These are phyloP conservation scores for Prunella fulvescens DNA, from an alignment of 2,113 vertebrate species.

Conservation along the genomic window DNA sequence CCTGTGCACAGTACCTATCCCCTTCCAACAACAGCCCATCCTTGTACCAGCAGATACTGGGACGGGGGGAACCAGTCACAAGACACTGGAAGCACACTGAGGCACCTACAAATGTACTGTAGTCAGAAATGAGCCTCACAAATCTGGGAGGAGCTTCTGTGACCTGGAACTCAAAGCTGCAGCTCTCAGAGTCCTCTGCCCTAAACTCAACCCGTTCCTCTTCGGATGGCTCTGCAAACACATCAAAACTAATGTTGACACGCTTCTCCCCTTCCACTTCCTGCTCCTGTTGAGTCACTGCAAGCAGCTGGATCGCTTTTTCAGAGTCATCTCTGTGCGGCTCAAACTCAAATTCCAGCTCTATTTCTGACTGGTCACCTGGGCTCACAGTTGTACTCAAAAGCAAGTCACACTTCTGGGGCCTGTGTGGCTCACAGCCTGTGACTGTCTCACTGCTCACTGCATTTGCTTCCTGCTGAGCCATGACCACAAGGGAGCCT, in stretches of 20 bases:
- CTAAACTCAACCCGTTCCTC: slow-evolving; percentile 83
- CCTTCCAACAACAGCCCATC: slow-evolving; percentile 79
- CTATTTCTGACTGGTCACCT: slow-evolving; percentile 81
- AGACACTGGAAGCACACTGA: slow-evolving; percentile 88
- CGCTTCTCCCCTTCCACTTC: slow-evolving; percentile 77
- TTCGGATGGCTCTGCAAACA: slow-evolving; percentile 79
- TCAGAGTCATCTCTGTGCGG: slow-evolving; percentile 74
- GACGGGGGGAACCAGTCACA: slow-evolving; percentile 83
- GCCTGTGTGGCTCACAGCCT: slow-evolving; percentile 62
- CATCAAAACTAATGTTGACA: slow-evolving; percentile 81
- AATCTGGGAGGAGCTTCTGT: slow-evolving; percentile 86
- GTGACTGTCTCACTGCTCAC: slow-evolving; percentile 56
- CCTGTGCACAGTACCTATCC: slow-evolving; percentile 80
- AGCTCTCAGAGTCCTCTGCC: slow-evolving; percentile 82
- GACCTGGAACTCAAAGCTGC: slow-evolving; percentile 90
- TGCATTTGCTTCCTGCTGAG: slow-evolving; percentile 59
- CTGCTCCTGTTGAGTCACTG: slow-evolving; percentile 73
- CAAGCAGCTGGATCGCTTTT: slow-evolving; percentile 75
- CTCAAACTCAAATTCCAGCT: slow-evolving; percentile 86
- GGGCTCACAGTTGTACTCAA: slow-evolving; percentile 73
- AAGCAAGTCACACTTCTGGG: slow-evolving; percentile 78
- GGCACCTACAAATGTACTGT: slow-evolving; percentile 79
- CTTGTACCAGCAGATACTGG: slow-evolving; percentile 85
- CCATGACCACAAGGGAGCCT: slow-evolving; percentile 80
- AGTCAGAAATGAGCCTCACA: slow-evolving; percentile 80